phyloP scores from a whole-genome alignment of 2,797 vertebrate genomes.

The Peromyscus attwateri region DNA sequence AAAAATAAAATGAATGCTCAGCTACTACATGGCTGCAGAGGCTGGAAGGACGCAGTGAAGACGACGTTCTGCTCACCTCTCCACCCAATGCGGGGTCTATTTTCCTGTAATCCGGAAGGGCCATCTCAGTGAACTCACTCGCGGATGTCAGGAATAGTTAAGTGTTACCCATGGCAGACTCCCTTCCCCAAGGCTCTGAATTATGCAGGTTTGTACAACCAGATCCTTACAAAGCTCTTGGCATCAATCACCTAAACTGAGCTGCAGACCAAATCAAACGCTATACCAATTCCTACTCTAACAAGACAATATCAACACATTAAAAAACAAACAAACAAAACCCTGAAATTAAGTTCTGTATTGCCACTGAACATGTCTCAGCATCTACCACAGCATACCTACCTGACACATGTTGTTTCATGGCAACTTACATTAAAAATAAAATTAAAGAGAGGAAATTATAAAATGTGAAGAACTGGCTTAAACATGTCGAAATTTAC shows the following conservation, averaged over 20 bases:
- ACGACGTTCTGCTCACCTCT: neutral
- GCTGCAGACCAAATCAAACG: neutral
- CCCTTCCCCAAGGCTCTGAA: neutral
- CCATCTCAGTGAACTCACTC: neutral
- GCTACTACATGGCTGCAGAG: neutral
- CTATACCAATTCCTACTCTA: neutral
- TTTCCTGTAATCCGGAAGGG: neutral
- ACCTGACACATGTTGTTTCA: neutral
- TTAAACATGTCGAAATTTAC: neutral
- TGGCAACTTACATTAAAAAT: slow-evolving; percentile 13
- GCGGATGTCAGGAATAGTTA: neutral
- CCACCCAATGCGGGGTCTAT: neutral
- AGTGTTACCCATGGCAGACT: neutral
- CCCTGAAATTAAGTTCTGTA: neutral
- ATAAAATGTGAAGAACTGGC: neutral
- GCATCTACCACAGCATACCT: neutral
- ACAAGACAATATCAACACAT: neutral
- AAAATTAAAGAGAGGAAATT: neutral
- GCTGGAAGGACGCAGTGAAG: neutral
- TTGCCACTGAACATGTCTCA: neutral
- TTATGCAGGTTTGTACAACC: neutral
- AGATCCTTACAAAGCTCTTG: neutral
- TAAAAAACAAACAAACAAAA: neutral
- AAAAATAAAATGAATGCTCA: neutral
- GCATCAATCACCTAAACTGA: neutral